Percentiles rank a stretch among this genome's conserved stretches.
Evolutionary conservation across 1,140 invertebrate genomes (phyloP).

Genomic region (Aphelenchoides fujianensis): DNA sequence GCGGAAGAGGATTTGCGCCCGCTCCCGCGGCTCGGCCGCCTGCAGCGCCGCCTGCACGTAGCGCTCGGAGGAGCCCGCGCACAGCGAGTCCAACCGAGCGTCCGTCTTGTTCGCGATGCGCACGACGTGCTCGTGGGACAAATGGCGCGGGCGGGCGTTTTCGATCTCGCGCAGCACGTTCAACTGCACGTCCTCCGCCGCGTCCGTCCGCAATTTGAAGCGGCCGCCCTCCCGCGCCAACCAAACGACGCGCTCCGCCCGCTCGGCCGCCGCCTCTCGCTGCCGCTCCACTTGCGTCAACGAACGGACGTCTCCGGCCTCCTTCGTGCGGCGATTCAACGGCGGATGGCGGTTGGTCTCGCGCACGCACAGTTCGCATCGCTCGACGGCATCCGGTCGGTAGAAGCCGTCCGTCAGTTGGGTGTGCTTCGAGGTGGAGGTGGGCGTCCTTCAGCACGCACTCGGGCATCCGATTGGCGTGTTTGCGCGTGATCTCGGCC

Average conservation of each 20-base stretch:
- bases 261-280: neutral
- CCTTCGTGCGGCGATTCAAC: constrained; percentile 24
- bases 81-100: constrained; percentile 18
- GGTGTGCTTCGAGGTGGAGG: constrained; percentile 25
- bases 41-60: constrained; percentile 32
- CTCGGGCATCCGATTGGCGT: constrained; percentile 32
- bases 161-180: constrained; percentile 33
- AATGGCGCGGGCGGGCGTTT: constrained; percentile 16
- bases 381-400: constrained; percentile 24
- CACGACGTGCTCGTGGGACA: constrained; percentile 2
- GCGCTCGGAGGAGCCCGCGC: constrained; percentile 20
- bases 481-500: constrained; percentile 6
- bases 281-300: constrained; percentile 30
- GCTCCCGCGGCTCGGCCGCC: constrained; percentile 14
- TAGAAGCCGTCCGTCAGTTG: constrained; percentile 28
- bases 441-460: constrained; percentile 33
- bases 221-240: constrained; percentile 30
- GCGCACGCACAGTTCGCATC: constrained; percentile 20
- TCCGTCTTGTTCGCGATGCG: constrained; percentile 14
- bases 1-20: constrained; percentile 21
- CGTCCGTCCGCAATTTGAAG: constrained; percentile 34
- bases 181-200: constrained; percentile 35
- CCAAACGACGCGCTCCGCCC: constrained; percentile 14
- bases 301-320: constrained; percentile 30
- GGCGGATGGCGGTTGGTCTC: constrained; percentile 22